phyloP scores from a whole-genome alignment of 2,113 vertebrate genomes.

The Struthio camelus region DNA sequence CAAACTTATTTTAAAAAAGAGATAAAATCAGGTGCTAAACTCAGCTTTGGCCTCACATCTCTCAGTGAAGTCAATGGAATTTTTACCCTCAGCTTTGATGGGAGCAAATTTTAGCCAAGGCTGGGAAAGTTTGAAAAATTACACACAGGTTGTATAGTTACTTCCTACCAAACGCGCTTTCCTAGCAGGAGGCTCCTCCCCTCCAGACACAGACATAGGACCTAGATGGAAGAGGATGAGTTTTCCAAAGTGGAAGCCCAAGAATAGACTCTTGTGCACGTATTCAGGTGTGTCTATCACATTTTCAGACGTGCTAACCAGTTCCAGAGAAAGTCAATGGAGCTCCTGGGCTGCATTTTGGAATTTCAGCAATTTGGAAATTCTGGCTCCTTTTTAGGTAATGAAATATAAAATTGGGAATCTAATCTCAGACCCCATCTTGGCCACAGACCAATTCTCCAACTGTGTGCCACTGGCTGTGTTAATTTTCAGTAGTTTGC shows the following conservation, averaged over 20 bases:
- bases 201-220: not conserved
- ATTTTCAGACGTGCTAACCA: not conserved
- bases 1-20: not conserved
- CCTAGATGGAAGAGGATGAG: not conserved
- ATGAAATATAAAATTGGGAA: not conserved
- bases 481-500: not conserved
- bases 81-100: not conserved
- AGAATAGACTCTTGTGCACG: not conserved
- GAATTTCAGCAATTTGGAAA: not conserved
- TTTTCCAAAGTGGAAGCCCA: not conserved
- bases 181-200: not conserved
- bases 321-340: not conserved
- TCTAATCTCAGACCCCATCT: not conserved
- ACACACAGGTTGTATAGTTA: not conserved
- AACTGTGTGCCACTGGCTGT: not conserved
- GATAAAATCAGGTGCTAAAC: not conserved
- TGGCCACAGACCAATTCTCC: not conserved
- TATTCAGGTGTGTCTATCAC: not conserved
- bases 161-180: not conserved
- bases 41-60: not conserved
- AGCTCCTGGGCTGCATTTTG: not conserved
- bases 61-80: accelerated
- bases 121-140: not conserved
- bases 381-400: not conserved
- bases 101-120: not conserved